Percentiles rank a stretch among this genome's conserved stretches.
These are phyloP conservation scores for Oxyura jamaicensis DNA, from an alignment of 2,113 vertebrate species.

Conservation along the genomic window DNA sequence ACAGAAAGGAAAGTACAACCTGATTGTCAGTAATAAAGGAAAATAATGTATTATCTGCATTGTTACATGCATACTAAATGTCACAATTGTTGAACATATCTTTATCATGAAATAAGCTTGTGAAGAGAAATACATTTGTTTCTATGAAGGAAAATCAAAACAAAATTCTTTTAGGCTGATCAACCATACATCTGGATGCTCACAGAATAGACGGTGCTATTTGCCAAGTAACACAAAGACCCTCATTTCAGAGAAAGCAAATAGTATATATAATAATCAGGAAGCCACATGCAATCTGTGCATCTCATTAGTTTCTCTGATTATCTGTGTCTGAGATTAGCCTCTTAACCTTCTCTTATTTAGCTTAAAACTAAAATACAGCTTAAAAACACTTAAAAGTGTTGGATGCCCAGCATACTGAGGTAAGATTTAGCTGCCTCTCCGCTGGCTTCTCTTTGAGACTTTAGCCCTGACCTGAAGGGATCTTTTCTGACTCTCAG, in stretches of 20 bases:
- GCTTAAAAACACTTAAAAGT: neutral
- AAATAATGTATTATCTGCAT: neutral
- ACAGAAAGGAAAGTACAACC: slow-evolving; percentile 5
- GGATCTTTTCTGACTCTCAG: slow-evolving; percentile 21
- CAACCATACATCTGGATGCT: neutral
- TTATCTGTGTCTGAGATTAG: neutral
- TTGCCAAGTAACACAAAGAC: neutral
- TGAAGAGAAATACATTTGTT: neutral
- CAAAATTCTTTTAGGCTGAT: neutral
- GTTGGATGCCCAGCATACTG: neutral
- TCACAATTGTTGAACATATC: neutral
- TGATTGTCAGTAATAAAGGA: slow-evolving; percentile 4
- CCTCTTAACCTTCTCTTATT: neutral
- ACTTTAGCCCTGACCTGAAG: slow-evolving; percentile 52
- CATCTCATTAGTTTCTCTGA: neutral
- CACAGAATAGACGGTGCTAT: neutral
- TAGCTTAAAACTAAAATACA: neutral
- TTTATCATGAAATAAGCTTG: neutral
- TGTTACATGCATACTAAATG: neutral
- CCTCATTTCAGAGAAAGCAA: neutral
- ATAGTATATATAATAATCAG: neutral
- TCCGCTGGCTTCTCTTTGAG: slow-evolving; percentile 11
- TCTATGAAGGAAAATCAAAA: neutral
- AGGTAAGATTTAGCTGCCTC: slow-evolving; percentile 31
- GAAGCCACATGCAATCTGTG: neutral